Evolutionary conservation across 1,140 invertebrate genomes (phyloP).

Genomic region (Steinernema feltiae): DNA sequence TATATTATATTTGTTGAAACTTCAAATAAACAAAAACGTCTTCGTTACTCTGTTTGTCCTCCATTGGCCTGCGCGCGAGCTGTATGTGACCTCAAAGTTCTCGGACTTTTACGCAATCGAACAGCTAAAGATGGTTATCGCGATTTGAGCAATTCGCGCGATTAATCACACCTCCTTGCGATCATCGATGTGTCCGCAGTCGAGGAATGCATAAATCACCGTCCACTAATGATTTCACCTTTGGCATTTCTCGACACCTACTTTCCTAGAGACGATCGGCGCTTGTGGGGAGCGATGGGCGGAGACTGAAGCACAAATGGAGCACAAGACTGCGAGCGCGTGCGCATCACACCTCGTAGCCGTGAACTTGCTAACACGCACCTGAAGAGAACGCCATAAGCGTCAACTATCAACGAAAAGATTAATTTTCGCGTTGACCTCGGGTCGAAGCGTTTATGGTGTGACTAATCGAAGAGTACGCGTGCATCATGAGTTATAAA

Average conservation of each 20-base stretch:
- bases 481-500: not conserved
- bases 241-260: constrained; percentile 13
- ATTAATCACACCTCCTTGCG: constrained; percentile 4
- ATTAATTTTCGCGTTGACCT: not conserved
- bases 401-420: not conserved
- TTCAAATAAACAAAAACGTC: not conserved
- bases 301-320: too few relatives aligned
- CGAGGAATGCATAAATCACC: constrained; percentile 7
- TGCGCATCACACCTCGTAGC: too few relatives aligned
- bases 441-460: constrained; percentile 11
- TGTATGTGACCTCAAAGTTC: constrained; percentile 6
- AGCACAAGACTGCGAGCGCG: too few relatives aligned
- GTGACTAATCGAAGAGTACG: constrained; percentile 2
- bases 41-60: too few relatives aligned
- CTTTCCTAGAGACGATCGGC: too few relatives aligned
- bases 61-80: not conserved
- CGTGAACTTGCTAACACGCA: not conserved
- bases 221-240: constrained; percentile 5
- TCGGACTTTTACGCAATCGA: not conserved
- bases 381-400: not conserved
- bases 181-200: not conserved
- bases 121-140: not conserved
- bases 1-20: not conserved
- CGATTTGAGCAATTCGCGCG: not conserved
- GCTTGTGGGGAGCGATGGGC: too few relatives aligned